These are phyloP conservation scores for Styela clava DNA, from an alignment of 23 tunicate genomes.

Conservation along the genomic window DNA sequence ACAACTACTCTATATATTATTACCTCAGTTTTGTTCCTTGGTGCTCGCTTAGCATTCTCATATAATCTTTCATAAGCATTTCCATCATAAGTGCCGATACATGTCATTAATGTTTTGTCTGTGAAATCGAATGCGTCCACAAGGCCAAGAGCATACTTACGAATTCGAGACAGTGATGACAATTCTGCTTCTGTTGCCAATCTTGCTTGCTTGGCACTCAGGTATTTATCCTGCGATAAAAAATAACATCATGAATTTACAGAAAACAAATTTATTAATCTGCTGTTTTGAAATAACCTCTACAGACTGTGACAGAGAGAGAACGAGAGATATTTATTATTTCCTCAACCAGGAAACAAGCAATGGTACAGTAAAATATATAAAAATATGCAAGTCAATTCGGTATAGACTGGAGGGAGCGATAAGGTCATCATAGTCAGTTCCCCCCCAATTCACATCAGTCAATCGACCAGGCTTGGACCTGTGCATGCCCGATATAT, in stretches of 20 bases:
- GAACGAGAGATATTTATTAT: no score
- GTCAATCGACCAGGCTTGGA: no score
- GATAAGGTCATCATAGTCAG: no score
- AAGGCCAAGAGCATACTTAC: constrained; percentile 74
- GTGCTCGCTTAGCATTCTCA: constrained; percentile 70
- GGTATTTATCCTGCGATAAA: constrained; percentile 12
- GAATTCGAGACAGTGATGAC: constrained; percentile 30
- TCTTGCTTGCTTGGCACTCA: constrained; percentile 1
- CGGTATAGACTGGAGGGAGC: no score
- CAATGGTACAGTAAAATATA: no score
- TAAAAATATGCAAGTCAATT: no score
- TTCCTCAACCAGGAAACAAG: no score
- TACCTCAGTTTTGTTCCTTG: constrained; percentile 71
- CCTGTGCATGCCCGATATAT: no score
- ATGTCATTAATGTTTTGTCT: constrained; percentile 63
- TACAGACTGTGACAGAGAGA: not conserved
- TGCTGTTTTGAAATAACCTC: no score
- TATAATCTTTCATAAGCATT: constrained; percentile 81
- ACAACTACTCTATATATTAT: no score
- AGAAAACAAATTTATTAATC: no score
- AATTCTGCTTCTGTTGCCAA: constrained; percentile 51
- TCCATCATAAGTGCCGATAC: constrained; percentile 88
- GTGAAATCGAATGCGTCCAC: constrained; percentile 89
- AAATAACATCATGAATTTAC: not conserved
- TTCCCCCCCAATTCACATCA: no score